A percentile compares a stretch with the other conserved stretches of the same genome.
Evolutionary conservation across 2,113 vertebrate genomes (phyloP).

Genomic region (Anarrhichthys ocellatus): DNA sequence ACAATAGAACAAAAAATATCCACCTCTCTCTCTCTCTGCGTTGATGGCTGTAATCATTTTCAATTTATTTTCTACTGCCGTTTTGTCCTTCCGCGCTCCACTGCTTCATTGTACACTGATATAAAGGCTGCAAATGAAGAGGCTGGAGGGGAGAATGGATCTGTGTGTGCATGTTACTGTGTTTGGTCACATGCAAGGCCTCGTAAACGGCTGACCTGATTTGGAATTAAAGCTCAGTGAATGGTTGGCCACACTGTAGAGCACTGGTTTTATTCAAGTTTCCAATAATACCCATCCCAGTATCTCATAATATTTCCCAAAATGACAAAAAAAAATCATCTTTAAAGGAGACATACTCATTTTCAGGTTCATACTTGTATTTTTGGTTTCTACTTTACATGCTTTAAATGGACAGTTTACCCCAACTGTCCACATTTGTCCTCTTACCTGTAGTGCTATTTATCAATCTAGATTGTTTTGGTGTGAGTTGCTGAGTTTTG

Average conservation of each 20-base stretch:
- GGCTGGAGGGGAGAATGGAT: slow-evolving; percentile 13
- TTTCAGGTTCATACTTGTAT: neutral
- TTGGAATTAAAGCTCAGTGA: slow-evolving; percentile 6
- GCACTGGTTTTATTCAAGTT: neutral
- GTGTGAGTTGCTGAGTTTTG: too few species aligned
- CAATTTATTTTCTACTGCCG: slow-evolving; percentile 45
- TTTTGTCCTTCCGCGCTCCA: slow-evolving; percentile 21
- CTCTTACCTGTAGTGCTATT: too few species aligned
- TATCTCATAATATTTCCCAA: neutral
- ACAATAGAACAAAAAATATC: slow-evolving; percentile 59
- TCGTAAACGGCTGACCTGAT: slow-evolving; percentile 22
- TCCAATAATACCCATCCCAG: neutral
- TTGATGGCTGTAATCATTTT: slow-evolving; percentile 53
- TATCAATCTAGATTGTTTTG: too few species aligned
- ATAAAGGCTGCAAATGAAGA: slow-evolving; percentile 46
- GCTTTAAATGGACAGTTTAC: neutral
- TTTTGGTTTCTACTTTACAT: neutral
- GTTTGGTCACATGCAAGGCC: slow-evolving; percentile 23
- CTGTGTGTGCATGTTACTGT: slow-evolving; percentile 2
- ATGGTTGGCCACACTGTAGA: neutral
- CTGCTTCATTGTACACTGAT: slow-evolving; percentile 30
- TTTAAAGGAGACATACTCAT: neutral
- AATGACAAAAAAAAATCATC: neutral
- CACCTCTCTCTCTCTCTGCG: slow-evolving; percentile 24
- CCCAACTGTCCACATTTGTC: neutral